Evolutionary conservation across 1,140 invertebrate genomes (phyloP).

Genomic region (Drosophila nannoptera): DNA sequence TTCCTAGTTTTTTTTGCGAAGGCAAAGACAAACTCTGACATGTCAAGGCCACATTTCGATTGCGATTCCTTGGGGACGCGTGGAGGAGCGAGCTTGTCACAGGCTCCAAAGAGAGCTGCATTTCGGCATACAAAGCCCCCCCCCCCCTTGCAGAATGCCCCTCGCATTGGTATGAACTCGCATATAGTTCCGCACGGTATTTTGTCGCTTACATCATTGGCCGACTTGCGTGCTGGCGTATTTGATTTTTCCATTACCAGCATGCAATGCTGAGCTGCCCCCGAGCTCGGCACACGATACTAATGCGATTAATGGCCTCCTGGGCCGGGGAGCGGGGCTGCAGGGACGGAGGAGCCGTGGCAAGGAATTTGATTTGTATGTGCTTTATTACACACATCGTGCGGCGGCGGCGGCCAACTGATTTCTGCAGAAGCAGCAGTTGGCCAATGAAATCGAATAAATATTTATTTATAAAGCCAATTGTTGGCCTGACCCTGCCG

Average conservation of each 20-base stretch:
- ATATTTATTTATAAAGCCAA: slow-evolving; percentile 73
- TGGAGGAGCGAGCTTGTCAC: no score
- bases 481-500: slow-evolving; percentile 6
- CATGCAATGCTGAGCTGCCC: slow-evolving; percentile 48
- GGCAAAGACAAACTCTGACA: no score
- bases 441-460: slow-evolving; percentile 66
- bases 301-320: slow-evolving; percentile 66
- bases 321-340: slow-evolving; percentile 11
- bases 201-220: slow-evolving; percentile 40
- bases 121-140: no score
- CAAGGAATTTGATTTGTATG: slow-evolving; percentile 65
- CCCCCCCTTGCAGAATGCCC: no score
- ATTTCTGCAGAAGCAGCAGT: slow-evolving; percentile 45
- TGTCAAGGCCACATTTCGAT: no score
- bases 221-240: slow-evolving; percentile 59
- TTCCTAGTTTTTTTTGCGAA: no score
- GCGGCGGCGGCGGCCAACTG: slow-evolving; percentile 43
- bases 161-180: background rate
- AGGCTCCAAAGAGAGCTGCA: no score
- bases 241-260: slow-evolving; percentile 71
- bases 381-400: slow-evolving; percentile 49
- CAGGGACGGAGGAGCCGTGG: background rate
- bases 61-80: no score
- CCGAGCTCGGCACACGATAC: slow-evolving; percentile 30
- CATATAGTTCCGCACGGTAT: slow-evolving; percentile 1